Evolutionary conservation across 1,140 invertebrate species (phyloP), one percentile per base, ranked within the genome.

Genomic region (Drosophila athabasca): DNA sequence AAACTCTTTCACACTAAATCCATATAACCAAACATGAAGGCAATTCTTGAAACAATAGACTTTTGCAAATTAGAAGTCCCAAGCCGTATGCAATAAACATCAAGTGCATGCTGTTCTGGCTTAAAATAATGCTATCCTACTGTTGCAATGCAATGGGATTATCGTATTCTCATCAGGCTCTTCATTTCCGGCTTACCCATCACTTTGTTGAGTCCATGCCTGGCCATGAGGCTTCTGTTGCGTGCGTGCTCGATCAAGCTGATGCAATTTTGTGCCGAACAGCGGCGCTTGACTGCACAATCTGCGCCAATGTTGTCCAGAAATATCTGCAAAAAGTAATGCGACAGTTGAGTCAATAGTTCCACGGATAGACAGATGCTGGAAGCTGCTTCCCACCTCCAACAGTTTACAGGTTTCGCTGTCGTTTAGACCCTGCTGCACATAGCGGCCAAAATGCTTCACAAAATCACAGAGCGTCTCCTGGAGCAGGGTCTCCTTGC

Each of bases 341-440:
- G 62, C 5, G 55, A 6, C 13, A 9, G 31, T 41, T 57, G 11
- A 53, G 46, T 71, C 35, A 65, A 49, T 24, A 44, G 31, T 15
- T 13, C 15, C 2, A 41, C 19, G 7, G 7, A 61, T n/a, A 48
- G 6, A 35, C 29, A 50, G n/a, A 29, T 9, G 59, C 5, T 13
- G 44, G 41, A 22, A 0, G 4, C 45, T 41, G 35, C n/a, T 46
- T 13, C 92, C 95, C 94, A 55, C 91, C 75, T 92, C 91, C 13
- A 91, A 76, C 6, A 92, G 52, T 35, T 91, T 92, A 55, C 79
- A 82, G 2, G 95, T 93, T 90, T 97, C 95, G 76, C 94, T 94
- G 76, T 97, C 96, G 75, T 93, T 95, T 48, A 95, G 94, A 83
- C 95, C 96, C 50, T 93, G 93, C 67, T 96, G 96, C 17, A 97